Evolutionary conservation across 2,797 vertebrate species (phyloP).

Genomic region (Thunnus albacares): DNA sequence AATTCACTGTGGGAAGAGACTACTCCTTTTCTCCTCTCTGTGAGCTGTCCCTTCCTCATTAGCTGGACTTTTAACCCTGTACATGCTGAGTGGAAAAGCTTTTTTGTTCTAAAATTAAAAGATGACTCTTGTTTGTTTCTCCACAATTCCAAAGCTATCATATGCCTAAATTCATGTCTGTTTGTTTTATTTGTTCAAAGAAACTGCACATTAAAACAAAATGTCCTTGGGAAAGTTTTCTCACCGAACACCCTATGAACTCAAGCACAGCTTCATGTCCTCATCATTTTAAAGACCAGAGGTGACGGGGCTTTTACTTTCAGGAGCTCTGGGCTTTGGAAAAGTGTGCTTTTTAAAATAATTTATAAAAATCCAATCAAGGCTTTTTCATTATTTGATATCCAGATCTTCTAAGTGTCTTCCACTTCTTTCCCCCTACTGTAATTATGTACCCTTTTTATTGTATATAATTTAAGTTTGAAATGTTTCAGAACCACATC

Average conservation of each 20-base stretch:
- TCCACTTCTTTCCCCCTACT: neutral
- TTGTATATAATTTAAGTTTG: neutral
- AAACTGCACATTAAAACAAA: conserved; percentile 33
- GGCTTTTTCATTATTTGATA: conserved; percentile 45
- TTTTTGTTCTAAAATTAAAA: conserved; percentile 27
- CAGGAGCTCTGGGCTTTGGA: conserved; percentile 12
- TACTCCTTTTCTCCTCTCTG: conserved; percentile 68
- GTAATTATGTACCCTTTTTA: neutral
- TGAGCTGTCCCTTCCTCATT: conserved; percentile 65
- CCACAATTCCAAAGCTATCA: neutral
- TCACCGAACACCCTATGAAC: conserved; percentile 23
- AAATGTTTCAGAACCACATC: neutral
- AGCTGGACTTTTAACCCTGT: conserved; percentile 72
- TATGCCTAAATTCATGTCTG: conserved; percentile 2
- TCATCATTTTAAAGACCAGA: conserved; percentile 44
- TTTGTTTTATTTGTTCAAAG: conserved; percentile 42
- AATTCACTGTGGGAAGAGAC: conserved; percentile 84
- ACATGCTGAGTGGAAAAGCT: conserved; percentile 37
- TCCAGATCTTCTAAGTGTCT: neutral
- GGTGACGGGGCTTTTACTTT: conserved; percentile 46
- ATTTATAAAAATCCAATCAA: conserved; percentile 44
- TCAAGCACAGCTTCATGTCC: conserved; percentile 2
- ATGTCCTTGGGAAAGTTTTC: conserved; percentile 36
- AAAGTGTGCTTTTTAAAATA: conserved; percentile 24
- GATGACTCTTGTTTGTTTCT: conserved; percentile 6